These are phyloP conservation scores for Leptopilina myrica DNA, from an alignment of 2,888 invertebrate species.

Conservation along the genomic window DNA sequence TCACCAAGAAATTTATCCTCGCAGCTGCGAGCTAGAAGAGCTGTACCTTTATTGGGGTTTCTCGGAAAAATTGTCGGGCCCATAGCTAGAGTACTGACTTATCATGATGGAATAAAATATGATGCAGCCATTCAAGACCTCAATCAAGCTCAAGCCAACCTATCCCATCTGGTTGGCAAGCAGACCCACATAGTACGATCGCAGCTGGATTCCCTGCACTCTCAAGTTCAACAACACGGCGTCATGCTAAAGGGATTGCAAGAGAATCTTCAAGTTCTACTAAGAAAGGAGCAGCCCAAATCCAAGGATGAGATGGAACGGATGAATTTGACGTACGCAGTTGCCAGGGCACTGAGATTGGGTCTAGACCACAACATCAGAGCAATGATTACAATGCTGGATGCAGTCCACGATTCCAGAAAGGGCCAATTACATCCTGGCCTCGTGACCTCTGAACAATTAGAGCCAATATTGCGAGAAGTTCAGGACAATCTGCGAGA, in stretches of 20 bases:
- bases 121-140: not conserved
- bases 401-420: too few species aligned
- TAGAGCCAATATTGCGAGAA: too few species aligned
- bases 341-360: not conserved
- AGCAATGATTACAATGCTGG: not conserved
- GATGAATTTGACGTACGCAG: not conserved
- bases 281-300: not conserved
- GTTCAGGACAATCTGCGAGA: not conserved
- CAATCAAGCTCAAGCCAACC: not conserved
- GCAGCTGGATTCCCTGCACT: not conserved
- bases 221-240: not conserved
- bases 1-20: not conserved
- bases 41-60: not conserved
- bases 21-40: not conserved
- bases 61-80: not conserved
- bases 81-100: not conserved
- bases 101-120: not conserved
- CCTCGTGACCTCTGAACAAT: too few species aligned
- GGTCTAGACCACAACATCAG: not conserved
- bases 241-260: not conserved
- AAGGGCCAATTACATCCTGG: too few species aligned
- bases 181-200: not conserved
- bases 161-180: not conserved
- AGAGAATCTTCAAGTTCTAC: not conserved
- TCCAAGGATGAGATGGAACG: not conserved